A percentile compares a stretch with the other conserved stretches of the same genome.
These are phyloP conservation scores for Burhinus bistriatus DNA, from an alignment of 2,113 vertebrate genomes.

Conservation along the genomic window DNA sequence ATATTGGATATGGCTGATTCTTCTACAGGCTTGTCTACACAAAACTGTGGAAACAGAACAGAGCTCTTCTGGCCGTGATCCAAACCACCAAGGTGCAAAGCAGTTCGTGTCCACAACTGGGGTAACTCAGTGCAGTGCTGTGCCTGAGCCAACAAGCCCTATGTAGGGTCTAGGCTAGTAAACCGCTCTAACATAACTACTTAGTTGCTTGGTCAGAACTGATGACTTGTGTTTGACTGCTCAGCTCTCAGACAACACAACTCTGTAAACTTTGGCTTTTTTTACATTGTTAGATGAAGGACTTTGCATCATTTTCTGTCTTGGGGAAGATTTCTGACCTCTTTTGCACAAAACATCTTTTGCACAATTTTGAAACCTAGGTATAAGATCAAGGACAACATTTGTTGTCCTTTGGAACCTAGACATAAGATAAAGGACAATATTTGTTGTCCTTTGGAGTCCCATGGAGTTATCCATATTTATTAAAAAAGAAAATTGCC, in stretches of 20 bases:
- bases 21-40: background rate
- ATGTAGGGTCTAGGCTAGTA: background rate
- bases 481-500: slow-evolving; percentile 45
- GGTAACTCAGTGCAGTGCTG: rapidly evolving
- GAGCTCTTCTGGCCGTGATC: background rate
- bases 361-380: background rate
- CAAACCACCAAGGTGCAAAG: background rate
- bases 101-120: background rate
- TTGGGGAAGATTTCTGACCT: background rate
- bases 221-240: background rate
- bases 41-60: background rate
- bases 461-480: background rate
- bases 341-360: background rate
- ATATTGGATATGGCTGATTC: background rate
- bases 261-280: background rate
- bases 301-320: background rate
- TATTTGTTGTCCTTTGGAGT: background rate
- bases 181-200: rapidly evolving
- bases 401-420: background rate
- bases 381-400: background rate
- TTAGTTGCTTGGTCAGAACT: background rate
- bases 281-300: background rate
- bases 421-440: background rate
- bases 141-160: background rate
- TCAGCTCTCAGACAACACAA: background rate